phyloP scores from a whole-genome alignment of 2,113 vertebrate species.

The Motacilla alba region DNA sequence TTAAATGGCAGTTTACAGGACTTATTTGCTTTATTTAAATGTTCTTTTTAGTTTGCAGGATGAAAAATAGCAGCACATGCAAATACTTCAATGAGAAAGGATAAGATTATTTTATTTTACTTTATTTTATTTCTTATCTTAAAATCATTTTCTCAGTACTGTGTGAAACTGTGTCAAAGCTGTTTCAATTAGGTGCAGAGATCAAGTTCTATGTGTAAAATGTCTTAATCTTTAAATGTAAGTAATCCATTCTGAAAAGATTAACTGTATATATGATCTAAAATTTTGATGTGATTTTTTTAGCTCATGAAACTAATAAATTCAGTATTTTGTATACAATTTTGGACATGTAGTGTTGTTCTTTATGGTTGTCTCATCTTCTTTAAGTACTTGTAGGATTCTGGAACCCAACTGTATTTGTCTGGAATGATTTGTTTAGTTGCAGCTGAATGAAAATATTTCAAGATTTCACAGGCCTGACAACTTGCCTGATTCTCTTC shows the following conservation, averaged over 20 bases:
- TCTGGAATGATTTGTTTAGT: neutral
- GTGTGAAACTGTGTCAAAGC: neutral
- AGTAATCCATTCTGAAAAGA: neutral
- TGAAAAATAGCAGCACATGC: neutral
- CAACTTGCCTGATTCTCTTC: neutral
- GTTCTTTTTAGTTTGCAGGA: neutral
- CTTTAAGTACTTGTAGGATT: neutral
- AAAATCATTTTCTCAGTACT: neutral
- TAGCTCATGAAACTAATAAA: neutral
- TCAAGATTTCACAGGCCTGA: neutral
- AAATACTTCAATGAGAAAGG: neutral
- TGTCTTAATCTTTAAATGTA: neutral
- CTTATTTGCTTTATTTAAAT: neutral
- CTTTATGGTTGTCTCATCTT: neutral
- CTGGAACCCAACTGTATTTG: neutral
- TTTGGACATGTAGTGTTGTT: neutral
- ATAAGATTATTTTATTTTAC: neutral
- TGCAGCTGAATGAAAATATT: neutral
- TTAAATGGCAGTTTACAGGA: neutral
- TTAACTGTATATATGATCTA: neutral
- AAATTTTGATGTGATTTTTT: neutral
- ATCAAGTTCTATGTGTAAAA: neutral
- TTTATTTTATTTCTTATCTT: neutral
- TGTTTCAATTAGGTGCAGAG: neutral
- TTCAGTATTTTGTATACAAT: neutral